Evolutionary conservation across 2,888 invertebrate species (phyloP).

Genomic region (Laspeyria flexula): DNA sequence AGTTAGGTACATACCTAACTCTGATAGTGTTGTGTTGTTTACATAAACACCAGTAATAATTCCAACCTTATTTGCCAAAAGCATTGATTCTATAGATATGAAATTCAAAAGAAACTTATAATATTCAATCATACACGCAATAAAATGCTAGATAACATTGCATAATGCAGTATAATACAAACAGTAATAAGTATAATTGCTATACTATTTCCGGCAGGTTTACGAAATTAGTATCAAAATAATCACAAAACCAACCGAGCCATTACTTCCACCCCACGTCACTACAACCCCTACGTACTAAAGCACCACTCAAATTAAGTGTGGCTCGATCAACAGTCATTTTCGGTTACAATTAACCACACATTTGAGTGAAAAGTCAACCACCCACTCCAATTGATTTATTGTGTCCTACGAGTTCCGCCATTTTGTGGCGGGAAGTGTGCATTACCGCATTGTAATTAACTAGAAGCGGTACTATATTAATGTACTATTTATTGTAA

Average conservation of each 20-base stretch:
- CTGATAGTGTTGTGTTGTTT: too few relatives aligned
- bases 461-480: constrained; percentile 50
- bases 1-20: too few relatives aligned
- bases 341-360: constrained; percentile 87
- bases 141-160: neutral
- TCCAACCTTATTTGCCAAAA: too few relatives aligned
- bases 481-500: neutral
- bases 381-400: constrained; percentile 87
- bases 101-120: too few relatives aligned
- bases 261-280: constrained; percentile 70
- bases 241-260: constrained; percentile 75
- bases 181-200: constrained; percentile 61
- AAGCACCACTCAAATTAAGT: constrained; percentile 86
- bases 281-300: constrained; percentile 66
- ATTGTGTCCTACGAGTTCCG: constrained; percentile 82
- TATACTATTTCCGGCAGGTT: constrained; percentile 62
- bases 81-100: too few relatives aligned
- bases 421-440: constrained; percentile 79
- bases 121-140: neutral
- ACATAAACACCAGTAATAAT: too few relatives aligned
- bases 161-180: constrained; percentile 33
- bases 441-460: constrained; percentile 50
- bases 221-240: constrained; percentile 73
- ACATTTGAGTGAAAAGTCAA: constrained; percentile 87
- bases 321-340: constrained; percentile 86